Conservation (phyloP, 2,888 invertebrate genomes). For the Zygogramma bicolorata region DNA sequence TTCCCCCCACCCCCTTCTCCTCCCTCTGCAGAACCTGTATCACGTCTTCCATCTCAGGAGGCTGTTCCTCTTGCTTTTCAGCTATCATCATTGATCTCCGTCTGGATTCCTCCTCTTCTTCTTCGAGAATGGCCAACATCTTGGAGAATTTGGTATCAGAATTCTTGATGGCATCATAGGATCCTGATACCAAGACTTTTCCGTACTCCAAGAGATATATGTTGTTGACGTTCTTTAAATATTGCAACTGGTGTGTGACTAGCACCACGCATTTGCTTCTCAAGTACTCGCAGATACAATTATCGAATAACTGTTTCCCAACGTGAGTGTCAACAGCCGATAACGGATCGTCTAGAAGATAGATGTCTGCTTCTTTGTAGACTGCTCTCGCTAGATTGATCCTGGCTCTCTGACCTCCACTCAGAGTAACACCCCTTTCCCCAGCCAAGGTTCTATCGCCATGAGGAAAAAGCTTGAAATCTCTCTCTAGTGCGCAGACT, state of each 20-base stretch:
- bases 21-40: constrained; percentile 68
- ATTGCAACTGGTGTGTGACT: constrained; percentile 81
- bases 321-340: constrained; percentile 92
- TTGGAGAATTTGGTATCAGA: constrained; percentile 81
- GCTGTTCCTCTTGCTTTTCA: constrained; percentile 20
- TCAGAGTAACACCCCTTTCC: constrained; percentile 78
- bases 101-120: constrained; percentile 51
- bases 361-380: constrained; percentile 84
- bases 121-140: constrained; percentile 42
- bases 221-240: constrained; percentile 70
- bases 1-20: constrained; percentile 72
- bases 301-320: constrained; percentile 86
- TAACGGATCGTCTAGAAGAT: constrained; percentile 88
- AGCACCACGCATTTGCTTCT: constrained; percentile 77
- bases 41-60: constrained; percentile 12
- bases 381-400: constrained; percentile 88
- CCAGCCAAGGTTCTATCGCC: constrained; percentile 85
- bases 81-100: constrained; percentile 62
- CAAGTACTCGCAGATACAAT: constrained; percentile 76
- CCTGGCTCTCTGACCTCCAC: constrained; percentile 87
- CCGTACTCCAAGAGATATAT: constrained; percentile 72
- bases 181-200: constrained; percentile 72
- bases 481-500: constrained; percentile 78
- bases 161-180: constrained; percentile 78
- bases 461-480: constrained; percentile 79